Conservation (phyloP, 2,113 vertebrate genomes). For the Blennius ocellaris region DNA sequence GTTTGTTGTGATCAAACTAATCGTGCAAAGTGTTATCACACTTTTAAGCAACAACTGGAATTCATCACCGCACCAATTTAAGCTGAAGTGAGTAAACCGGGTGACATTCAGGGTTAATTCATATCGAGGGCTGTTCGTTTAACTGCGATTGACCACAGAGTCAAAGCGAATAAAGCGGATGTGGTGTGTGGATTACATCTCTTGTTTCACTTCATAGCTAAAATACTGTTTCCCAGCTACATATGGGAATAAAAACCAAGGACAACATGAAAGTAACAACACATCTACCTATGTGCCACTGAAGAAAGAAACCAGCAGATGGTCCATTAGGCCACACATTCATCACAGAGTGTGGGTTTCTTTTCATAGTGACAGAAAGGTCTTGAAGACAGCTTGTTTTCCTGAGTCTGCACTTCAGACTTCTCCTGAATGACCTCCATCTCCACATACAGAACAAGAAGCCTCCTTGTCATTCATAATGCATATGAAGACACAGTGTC, state of each 20-base stretch:
- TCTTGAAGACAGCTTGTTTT: conserved; percentile 47
- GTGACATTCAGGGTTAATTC: background rate
- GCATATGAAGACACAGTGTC: conserved; percentile 37
- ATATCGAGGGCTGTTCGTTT: background rate
- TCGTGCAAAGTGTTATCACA: too few species aligned
- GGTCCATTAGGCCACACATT: conserved; percentile 37
- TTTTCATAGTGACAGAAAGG: conserved; percentile 46
- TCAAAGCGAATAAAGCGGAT: background rate
- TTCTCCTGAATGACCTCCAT: conserved; percentile 40
- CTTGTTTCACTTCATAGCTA: background rate
- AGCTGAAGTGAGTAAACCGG: too few species aligned
- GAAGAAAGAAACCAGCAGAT: conserved; percentile 29
- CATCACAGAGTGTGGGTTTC: conserved; percentile 1
- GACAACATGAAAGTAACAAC: background rate
- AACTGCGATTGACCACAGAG: background rate
- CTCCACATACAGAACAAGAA: conserved; percentile 22
- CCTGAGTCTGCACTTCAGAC: conserved; percentile 53
- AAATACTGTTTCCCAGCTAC: background rate
- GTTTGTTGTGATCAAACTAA: too few species aligned
- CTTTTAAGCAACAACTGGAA: too few species aligned
- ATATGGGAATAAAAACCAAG: background rate
- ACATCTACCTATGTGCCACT: background rate
- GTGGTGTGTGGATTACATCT: background rate
- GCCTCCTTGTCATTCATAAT: conserved; percentile 58
- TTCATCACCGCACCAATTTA: too few species aligned